These are phyloP conservation scores for Drosophila murphyi DNA, from an alignment of 1,140 invertebrate genomes.

Conservation along the genomic window DNA sequence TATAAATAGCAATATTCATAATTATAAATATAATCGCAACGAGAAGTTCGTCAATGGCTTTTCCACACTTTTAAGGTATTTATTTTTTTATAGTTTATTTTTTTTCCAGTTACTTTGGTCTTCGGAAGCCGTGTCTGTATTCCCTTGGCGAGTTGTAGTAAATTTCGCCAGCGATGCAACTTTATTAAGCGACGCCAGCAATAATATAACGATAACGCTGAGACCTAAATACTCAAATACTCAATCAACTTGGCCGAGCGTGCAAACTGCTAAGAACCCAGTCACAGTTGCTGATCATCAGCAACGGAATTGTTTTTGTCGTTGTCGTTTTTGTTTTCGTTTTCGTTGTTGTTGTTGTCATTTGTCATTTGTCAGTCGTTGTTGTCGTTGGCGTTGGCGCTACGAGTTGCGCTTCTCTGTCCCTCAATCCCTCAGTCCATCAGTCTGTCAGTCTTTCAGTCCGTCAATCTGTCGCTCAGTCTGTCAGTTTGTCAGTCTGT, in stretches of 20 bases:
- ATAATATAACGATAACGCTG: slow-evolving; percentile 55
- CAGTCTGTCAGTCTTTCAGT: slow-evolving; percentile 10
- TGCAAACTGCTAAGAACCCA: slow-evolving; percentile 5
- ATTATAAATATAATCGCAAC: slow-evolving; percentile 34
- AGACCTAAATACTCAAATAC: slow-evolving; percentile 66
- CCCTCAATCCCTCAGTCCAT: neutral
- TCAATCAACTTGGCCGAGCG: slow-evolving; percentile 36
- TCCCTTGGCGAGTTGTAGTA: slow-evolving; percentile 39
- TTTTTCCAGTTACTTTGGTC: neutral
- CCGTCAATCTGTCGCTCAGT: slow-evolving; percentile 12
- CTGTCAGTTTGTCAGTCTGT: slow-evolving; percentile 8
- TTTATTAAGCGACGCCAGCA: slow-evolving; percentile 49
- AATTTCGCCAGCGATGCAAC: slow-evolving; percentile 54
- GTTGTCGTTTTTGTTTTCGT: slow-evolving; percentile 19
- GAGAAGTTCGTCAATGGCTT: neutral
- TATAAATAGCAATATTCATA: slow-evolving; percentile 33
- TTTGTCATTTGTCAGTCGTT: neutral
- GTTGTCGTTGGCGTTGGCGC: neutral
- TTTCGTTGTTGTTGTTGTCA: slow-evolving; percentile 15
- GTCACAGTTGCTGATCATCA: slow-evolving; percentile 19
- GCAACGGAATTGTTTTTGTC: slow-evolving; percentile 4
- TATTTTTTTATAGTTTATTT: neutral
- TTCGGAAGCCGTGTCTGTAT: slow-evolving; percentile 37
- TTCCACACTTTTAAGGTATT: neutral
- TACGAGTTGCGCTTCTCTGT: neutral